A percentile compares a stretch with the other conserved stretches of the same genome.
Conservation (phyloP, 2,888 invertebrate species). For the Limnephilus lunatus region DNA sequence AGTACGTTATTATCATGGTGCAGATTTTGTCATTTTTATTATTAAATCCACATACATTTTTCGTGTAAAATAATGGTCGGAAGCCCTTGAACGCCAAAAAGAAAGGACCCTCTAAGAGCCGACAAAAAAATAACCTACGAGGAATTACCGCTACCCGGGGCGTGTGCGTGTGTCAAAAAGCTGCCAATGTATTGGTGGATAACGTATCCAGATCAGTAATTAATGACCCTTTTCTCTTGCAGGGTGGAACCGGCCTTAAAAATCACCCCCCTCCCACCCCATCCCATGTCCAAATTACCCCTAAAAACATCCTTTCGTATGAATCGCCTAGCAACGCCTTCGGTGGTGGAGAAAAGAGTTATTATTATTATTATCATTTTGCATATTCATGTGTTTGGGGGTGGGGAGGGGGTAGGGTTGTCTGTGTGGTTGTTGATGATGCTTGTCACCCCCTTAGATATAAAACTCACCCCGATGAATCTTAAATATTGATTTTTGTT, state of each 20-base stretch:
- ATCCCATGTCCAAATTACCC: slow-evolving; percentile 44
- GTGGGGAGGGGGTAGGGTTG: not conserved
- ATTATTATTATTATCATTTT: slow-evolving; percentile 53
- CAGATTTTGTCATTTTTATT: not conserved
- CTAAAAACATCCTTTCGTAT: slow-evolving; percentile 48
- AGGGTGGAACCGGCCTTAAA: slow-evolving; percentile 56
- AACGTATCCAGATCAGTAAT: slow-evolving; percentile 68
- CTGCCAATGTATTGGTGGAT: slow-evolving; percentile 55
- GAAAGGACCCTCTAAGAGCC: not conserved
- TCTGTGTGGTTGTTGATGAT: slow-evolving; percentile 40
- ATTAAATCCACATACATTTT: not conserved
- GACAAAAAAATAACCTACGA: slow-evolving; percentile 13
- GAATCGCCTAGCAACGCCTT: slow-evolving; percentile 60
- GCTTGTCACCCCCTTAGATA: slow-evolving; percentile 38
- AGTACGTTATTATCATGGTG: not conserved
- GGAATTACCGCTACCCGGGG: not conserved
- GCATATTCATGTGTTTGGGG: slow-evolving; percentile 50
- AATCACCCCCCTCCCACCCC: slow-evolving; percentile 54
- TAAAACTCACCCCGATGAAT: slow-evolving; percentile 18
- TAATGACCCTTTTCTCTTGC: slow-evolving; percentile 71
- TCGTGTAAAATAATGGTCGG: not conserved
- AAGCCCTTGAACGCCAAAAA: slow-evolving; percentile 18
- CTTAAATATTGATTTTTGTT: slow-evolving; percentile 36
- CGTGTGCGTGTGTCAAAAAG: slow-evolving; percentile 39
- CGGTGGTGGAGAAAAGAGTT: slow-evolving; percentile 44